Conservation (phyloP, 1,140 invertebrate species). For the Aphelinus certus region DNA sequence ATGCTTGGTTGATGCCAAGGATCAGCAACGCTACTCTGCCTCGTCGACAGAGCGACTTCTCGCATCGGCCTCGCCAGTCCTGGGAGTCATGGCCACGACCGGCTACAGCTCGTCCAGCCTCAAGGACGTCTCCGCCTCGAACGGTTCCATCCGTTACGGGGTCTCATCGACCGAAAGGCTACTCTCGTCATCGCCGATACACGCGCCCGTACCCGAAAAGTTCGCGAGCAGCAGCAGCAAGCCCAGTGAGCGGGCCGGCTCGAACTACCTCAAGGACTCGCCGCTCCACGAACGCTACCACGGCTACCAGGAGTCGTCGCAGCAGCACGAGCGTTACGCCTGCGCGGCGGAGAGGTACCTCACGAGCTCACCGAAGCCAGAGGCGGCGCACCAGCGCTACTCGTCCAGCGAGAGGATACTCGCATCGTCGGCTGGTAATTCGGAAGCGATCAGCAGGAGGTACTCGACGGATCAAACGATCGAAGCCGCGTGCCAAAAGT, state of each 20-base stretch:
- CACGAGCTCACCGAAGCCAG: slow-evolving; percentile 55
- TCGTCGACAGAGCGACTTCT: slow-evolving; percentile 54
- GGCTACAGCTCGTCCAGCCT: slow-evolving; percentile 21
- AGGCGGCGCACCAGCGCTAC: slow-evolving; percentile 56
- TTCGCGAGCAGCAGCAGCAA: slow-evolving; percentile 44
- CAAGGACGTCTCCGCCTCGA: slow-evolving; percentile 46
- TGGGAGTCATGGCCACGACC: slow-evolving; percentile 42
- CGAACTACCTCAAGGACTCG: slow-evolving; percentile 49
- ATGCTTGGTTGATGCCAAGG: slow-evolving; percentile 51
- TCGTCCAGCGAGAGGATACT: slow-evolving; percentile 56
- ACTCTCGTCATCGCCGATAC: slow-evolving; percentile 57
- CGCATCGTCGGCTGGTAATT: not conserved
- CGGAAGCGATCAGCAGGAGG: slow-evolving; percentile 7
- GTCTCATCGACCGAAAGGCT: slow-evolving; percentile 51
- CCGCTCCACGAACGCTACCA: slow-evolving; percentile 57
- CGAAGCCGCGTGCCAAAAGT: slow-evolving; percentile 56
- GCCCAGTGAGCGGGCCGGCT: slow-evolving; percentile 30
- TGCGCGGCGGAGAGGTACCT: slow-evolving; percentile 54
- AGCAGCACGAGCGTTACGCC: slow-evolving; percentile 54
- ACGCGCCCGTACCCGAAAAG: slow-evolving; percentile 58
- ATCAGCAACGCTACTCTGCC: slow-evolving; percentile 54
- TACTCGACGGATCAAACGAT: slow-evolving; percentile 50
- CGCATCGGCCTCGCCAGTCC: slow-evolving; percentile 56
- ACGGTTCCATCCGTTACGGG: slow-evolving; percentile 40
- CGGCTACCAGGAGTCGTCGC: slow-evolving; percentile 40